These are phyloP conservation scores for Mactra quadrangularis DNA, from an alignment of 1,140 invertebrate genomes.

Conservation along the genomic window DNA sequence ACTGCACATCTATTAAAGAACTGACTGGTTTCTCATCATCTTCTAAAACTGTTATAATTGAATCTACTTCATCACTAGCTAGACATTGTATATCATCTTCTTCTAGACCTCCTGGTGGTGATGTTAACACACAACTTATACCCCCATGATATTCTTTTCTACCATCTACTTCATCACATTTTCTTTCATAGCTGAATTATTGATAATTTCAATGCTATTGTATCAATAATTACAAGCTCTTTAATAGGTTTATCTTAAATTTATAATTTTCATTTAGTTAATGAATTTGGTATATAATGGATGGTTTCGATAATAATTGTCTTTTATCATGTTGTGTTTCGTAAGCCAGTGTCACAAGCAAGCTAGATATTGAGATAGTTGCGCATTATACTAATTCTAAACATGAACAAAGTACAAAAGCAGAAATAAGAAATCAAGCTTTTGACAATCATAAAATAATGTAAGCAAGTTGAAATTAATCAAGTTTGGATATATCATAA, in stretches of 20 bases:
- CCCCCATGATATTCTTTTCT: constrained; percentile 19
- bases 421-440: background rate
- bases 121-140: constrained; percentile 14
- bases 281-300: no score
- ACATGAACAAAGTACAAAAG: background rate
- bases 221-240: no score
- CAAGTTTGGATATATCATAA: no score
- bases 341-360: no score
- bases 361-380: no score
- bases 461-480: no score
- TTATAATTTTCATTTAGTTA: no score
- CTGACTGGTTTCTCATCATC: constrained; percentile 32
- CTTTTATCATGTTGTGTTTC: no score
- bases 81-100: constrained; percentile 26
- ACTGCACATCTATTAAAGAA: constrained; percentile 14
- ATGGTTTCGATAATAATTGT: no score
- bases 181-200: background rate
- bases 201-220: no score
- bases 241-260: no score
- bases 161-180: constrained; percentile 30
- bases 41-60: constrained; percentile 23
- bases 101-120: constrained; percentile 22
- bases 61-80: constrained; percentile 37
- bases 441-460: no score
- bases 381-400: background rate